Base-by-base conservation (phyloP, 1,140 invertebrate genomes). In the Anastrepha obliqua region DNA sequence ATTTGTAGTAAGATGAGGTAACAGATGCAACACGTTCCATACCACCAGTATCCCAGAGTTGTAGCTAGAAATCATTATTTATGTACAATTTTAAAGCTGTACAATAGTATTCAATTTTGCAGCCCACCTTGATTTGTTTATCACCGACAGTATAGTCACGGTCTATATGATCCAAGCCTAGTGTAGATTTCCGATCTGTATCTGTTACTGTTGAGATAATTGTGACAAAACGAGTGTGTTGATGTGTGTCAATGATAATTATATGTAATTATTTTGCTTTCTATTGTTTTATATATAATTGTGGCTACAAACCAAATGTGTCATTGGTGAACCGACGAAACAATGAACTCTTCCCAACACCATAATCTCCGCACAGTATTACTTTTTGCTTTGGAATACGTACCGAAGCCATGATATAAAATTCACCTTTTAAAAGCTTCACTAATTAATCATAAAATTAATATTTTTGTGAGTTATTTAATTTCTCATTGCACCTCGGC, bases 11-110 rank as follows among this genome's bases (percentile, higher is more conserved):
- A 89, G 97, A 98, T 17, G 97, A 98, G 3, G 97, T 98, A 11
- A 98, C 97, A n/a, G 97, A 97, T 47, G 97, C 97, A 60, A 98
- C 97, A 92, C 98, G 95, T 94, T 98, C 98, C 97, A 98, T 98
- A 88, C 97, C 98, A 90, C 97, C 97, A 67, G 98, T 98, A 91
- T 98, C 98, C 97, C 97, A 98, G 90, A 98, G 93, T 94, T 98
- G 97, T 65, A 98, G 94, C 97, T 98, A 90, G 64, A 5, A 87
- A 87, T 70, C 17, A 17, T 9, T 20, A 87, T 55, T 88, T 15
- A 20, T 88, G 39, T 64, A 17, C n/a, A 60, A 42, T 17, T 85
- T 67, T 47, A 51, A 81, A 29, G 64, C 29, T 29, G 29, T 70
- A 74, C 29, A 29, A 29, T 86, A 20, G 13, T 64, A 20, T 42